A percentile compares a stretch with the other conserved stretches of the same genome.
Conservation (phyloP, 2,888 invertebrate species). For the Melanostoma scalare region DNA sequence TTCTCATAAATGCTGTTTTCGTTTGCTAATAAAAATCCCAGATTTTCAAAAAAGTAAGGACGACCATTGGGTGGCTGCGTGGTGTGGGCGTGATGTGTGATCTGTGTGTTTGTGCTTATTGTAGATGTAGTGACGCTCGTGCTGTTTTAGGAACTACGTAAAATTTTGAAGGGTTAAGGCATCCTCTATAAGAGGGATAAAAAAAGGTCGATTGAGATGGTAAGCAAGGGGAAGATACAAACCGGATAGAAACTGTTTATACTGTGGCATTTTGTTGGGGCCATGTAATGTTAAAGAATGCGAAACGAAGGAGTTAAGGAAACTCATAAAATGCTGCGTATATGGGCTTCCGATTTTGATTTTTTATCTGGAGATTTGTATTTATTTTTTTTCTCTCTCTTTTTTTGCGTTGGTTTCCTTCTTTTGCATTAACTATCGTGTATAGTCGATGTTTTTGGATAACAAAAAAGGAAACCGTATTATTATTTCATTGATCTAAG, state of each 20-base stretch:
- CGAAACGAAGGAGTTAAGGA: slow-evolving; percentile 71
- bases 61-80: slow-evolving; percentile 49
- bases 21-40: slow-evolving; percentile 70
- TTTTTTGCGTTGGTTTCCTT: slow-evolving; percentile 8
- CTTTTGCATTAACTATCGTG: neutral
- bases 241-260: slow-evolving; percentile 69
- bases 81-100: neutral
- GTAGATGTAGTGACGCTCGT: neutral
- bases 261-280: slow-evolving; percentile 67
- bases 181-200: slow-evolving; percentile 43
- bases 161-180: slow-evolving; percentile 68
- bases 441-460: slow-evolving; percentile 41
- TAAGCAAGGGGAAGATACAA: slow-evolving; percentile 53
- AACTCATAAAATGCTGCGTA: slow-evolving; percentile 72
- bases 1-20: slow-evolving; percentile 72
- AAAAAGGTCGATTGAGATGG: slow-evolving; percentile 64
- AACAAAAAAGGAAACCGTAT: slow-evolving; percentile 51
- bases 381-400: neutral
- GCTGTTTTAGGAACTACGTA: slow-evolving; percentile 52
- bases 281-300: slow-evolving; percentile 70
- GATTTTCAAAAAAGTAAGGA: slow-evolving; percentile 55
- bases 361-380: slow-evolving; percentile 56
- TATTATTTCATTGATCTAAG: slow-evolving; percentile 67
- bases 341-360: slow-evolving; percentile 70
- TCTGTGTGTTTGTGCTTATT: slow-evolving; percentile 22